Evolutionary conservation across 2,888 invertebrate genomes (phyloP).

Genomic region (Euproctis similis): DNA sequence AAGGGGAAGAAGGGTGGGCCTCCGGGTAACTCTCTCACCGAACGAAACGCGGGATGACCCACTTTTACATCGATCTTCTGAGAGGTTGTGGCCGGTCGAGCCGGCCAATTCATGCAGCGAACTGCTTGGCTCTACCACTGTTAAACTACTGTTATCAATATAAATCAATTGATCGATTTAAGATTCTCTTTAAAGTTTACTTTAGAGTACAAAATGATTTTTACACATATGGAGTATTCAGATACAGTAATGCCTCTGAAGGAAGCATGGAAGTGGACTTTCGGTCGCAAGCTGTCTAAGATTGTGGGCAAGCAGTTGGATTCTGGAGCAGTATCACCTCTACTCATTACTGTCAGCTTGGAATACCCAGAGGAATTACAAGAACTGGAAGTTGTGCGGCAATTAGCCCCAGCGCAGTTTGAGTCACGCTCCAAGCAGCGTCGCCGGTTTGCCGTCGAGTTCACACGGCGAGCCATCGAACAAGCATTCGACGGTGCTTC

Average conservation of each 20-base stretch:
- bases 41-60: no score
- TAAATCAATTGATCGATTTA: no score
- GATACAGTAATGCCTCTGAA: conserved; percentile 78
- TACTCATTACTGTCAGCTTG: conserved; percentile 77
- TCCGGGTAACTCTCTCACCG: no score
- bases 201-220: no score
- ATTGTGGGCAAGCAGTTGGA: conserved; percentile 73
- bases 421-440: conserved; percentile 45
- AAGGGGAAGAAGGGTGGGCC: no score
- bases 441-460: conserved; percentile 63
- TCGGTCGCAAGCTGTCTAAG: conserved; percentile 76
- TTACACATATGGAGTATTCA: no score
- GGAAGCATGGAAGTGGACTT: conserved; percentile 86
- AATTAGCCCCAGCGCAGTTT: conserved; percentile 61
- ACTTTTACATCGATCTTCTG: no score
- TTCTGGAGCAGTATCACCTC: conserved; percentile 73
- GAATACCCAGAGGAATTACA: conserved; percentile 75
- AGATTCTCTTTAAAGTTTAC: no score
- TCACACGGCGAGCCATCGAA: conserved; percentile 81
- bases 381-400: conserved; percentile 58
- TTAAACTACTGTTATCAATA: no score
- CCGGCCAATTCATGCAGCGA: no score
- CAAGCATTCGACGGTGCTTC: conserved; percentile 65
- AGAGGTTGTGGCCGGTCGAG: no score
- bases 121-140: no score